These are phyloP conservation scores for Vidua macroura DNA, from an alignment of 2,113 vertebrate genomes.

Conservation along the genomic window DNA sequence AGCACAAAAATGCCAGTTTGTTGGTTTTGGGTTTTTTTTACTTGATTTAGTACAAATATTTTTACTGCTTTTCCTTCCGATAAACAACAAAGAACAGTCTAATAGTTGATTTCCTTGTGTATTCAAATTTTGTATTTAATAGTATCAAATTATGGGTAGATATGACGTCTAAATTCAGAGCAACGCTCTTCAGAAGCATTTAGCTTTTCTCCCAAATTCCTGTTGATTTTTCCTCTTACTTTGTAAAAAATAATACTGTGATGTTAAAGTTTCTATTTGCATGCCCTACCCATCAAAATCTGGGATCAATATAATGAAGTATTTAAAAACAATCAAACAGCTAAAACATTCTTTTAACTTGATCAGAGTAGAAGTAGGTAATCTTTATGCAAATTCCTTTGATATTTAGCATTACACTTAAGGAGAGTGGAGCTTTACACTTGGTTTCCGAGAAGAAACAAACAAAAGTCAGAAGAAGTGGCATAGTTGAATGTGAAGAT, in stretches of 20 bases:
- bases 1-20: not conserved
- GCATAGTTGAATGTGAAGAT: not conserved
- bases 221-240: not conserved
- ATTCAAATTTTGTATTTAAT: not conserved
- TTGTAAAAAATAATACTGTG: not conserved
- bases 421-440: not conserved
- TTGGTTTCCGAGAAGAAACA: not conserved
- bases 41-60: not conserved
- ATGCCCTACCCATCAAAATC: not conserved
- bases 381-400: not conserved
- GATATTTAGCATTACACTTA: not conserved
- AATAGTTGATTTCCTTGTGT: not conserved
- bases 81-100: not conserved
- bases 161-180: not conserved
- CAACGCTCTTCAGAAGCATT: not conserved
- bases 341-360: not conserved
- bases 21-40: fast-evolving
- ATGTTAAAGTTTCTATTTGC: not conserved
- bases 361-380: not conserved
- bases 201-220: not conserved
- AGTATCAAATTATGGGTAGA: not conserved
- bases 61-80: not conserved
- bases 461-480: not conserved
- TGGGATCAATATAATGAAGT: not conserved
- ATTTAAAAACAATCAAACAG: not conserved